Conservation (phyloP, 2,888 invertebrate genomes). For the Drosophila paranaensis region DNA sequence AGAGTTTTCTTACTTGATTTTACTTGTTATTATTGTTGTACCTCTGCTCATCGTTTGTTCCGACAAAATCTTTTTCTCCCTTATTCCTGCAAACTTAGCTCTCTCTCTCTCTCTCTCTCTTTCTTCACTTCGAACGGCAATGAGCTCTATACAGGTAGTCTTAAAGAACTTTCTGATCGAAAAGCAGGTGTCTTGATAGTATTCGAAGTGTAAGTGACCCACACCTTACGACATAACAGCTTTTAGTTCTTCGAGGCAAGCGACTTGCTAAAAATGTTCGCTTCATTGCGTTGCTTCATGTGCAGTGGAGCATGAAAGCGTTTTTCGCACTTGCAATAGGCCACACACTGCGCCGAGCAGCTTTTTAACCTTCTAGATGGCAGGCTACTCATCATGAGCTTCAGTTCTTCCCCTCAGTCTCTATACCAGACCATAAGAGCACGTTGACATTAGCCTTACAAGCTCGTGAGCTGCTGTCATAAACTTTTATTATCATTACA, state of each 20-base stretch:
- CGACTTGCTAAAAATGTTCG: constrained; percentile 57
- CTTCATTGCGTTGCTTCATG: constrained; percentile 63
- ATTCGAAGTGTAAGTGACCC: not conserved
- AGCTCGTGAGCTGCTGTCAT: constrained; percentile 75
- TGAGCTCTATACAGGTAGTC: not conserved
- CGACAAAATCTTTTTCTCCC: too few relatives aligned
- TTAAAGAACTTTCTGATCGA: constrained; percentile 16
- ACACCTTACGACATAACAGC: constrained; percentile 35
- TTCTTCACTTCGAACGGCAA: not conserved
- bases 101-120: not conserved
- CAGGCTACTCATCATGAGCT: constrained; percentile 2
- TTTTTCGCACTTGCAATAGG: constrained; percentile 69
- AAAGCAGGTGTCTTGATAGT: constrained; percentile 27
- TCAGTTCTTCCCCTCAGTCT: not conserved
- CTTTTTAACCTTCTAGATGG: constrained; percentile 15
- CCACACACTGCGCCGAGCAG: not conserved
- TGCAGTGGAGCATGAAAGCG: constrained; percentile 71
- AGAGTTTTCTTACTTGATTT: too few relatives aligned
- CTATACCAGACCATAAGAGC: constrained; percentile 40
- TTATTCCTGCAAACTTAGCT: too few relatives aligned
- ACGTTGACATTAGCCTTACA: constrained; percentile 77
- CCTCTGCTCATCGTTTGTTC: too few relatives aligned
- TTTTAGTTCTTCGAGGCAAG: constrained; percentile 35
- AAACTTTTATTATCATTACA: constrained; percentile 78
- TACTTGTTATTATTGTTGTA: too few relatives aligned